A percentile compares a stretch with the other conserved stretches of the same genome.
Evolutionary conservation across 2,113 vertebrate genomes (phyloP).

Genomic region (Gasterosteus aculeatus): DNA sequence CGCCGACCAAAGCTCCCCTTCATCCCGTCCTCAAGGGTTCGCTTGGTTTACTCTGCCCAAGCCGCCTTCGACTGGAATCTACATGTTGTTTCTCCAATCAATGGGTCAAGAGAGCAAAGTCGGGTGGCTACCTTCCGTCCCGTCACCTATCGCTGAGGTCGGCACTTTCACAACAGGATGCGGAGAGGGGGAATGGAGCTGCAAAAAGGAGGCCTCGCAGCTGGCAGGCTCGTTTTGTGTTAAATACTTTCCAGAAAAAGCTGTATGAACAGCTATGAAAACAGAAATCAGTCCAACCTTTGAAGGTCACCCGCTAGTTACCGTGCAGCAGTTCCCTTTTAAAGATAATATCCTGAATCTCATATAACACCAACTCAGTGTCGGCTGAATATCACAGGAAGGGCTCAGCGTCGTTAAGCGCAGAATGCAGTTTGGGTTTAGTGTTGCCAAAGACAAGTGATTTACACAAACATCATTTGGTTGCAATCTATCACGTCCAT

Average conservation of each 20-base stretch:
- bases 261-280: constrained; percentile 72
- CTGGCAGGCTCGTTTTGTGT: constrained; percentile 40
- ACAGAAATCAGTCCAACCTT: constrained; percentile 54
- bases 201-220: constrained; percentile 47
- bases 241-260: constrained; percentile 57
- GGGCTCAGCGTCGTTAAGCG: neutral
- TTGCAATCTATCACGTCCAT: constrained; percentile 49
- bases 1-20: constrained; percentile 21
- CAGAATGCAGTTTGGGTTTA: constrained; percentile 1
- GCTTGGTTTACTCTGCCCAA: constrained; percentile 35
- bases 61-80: constrained; percentile 30
- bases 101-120: constrained; percentile 30
- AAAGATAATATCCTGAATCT: constrained; percentile 34
- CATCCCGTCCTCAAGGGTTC: constrained; percentile 3
- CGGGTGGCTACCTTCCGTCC: constrained; percentile 38
- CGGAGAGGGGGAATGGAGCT: constrained; percentile 50
- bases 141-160: constrained; percentile 64
- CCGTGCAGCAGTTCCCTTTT: constrained; percentile 28
- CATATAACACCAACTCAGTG: constrained; percentile 13
- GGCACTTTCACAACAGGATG: constrained; percentile 59
- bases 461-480: constrained; percentile 57
- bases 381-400: constrained; percentile 3
- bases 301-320: constrained; percentile 56
- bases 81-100: constrained; percentile 38
- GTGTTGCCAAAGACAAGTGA: constrained; percentile 24